Percentiles rank a stretch among this genome's conserved stretches.
Conservation (phyloP, 2,113 vertebrate species). For the Tichodroma muraria region DNA sequence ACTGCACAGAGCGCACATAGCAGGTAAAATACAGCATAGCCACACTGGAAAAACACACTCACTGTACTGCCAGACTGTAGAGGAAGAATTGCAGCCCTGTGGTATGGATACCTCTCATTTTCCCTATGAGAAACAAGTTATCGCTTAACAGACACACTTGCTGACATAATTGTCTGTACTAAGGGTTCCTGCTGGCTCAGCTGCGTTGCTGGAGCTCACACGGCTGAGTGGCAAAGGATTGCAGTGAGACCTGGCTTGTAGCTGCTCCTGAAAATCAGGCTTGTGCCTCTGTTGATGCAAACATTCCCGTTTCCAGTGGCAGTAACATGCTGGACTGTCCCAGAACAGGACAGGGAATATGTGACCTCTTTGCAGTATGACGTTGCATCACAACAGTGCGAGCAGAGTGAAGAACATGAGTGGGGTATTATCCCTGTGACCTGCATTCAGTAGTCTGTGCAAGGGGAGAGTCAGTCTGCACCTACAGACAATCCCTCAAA, state of each 20-base stretch:
- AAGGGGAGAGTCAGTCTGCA: neutral
- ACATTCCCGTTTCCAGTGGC: neutral
- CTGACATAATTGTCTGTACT: neutral
- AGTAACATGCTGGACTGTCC: neutral
- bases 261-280: neutral
- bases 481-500: neutral
- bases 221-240: neutral
- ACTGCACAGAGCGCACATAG: neutral
- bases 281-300: neutral
- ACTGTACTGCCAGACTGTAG: neutral
- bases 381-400: neutral
- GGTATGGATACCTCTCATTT: neutral
- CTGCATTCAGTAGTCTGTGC: neutral
- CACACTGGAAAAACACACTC: neutral
- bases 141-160: neutral
- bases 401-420: neutral
- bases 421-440: neutral
- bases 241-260: neutral
- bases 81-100: neutral
- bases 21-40: neutral
- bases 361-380: neutral
- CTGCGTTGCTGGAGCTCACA: neutral
- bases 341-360: neutral
- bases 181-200: constrained; percentile 9
- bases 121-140: constrained; percentile 1